These are phyloP conservation scores for Ia io DNA, from an alignment of 2,113 vertebrate genomes.

Conservation along the genomic window DNA sequence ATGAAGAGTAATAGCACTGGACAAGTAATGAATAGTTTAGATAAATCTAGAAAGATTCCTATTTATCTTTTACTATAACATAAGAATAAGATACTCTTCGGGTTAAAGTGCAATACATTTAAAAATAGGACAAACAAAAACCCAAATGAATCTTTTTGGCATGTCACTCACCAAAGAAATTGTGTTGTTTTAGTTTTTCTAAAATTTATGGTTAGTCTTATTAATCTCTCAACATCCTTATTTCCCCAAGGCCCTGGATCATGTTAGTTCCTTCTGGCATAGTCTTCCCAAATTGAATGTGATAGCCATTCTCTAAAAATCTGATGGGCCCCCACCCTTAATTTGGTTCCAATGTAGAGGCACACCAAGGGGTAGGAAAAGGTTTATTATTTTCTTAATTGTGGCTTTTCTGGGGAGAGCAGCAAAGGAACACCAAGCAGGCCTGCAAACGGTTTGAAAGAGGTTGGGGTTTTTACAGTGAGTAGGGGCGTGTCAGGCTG, in stretches of 20 bases:
- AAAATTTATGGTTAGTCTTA: constrained; percentile 58
- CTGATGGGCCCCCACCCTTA: background rate
- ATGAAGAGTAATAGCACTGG: background rate
- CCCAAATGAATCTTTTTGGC: background rate
- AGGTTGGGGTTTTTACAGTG: background rate
- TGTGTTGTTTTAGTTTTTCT: constrained; percentile 40
- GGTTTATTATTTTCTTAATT: background rate
- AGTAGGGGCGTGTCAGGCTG: background rate
- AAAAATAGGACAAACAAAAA: background rate
- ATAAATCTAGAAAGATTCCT: background rate
- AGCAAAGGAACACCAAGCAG: background rate
- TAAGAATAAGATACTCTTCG: background rate
- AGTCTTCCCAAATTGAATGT: constrained; percentile 25
- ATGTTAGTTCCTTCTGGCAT: constrained; percentile 50
- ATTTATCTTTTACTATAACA: background rate
- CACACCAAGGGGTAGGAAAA: background rate
- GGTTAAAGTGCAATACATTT: constrained; percentile 3
- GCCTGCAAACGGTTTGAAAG: background rate
- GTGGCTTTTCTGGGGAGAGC: background rate
- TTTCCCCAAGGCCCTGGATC: constrained; percentile 22
- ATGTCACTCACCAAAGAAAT: background rate
- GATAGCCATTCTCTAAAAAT: background rate
- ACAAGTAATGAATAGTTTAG: background rate
- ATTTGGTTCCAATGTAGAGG: background rate
- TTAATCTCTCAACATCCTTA: constrained; percentile 18